Evolutionary conservation across 2,888 invertebrate species (phyloP).

Genomic region (Hipparchia sbordonii): DNA sequence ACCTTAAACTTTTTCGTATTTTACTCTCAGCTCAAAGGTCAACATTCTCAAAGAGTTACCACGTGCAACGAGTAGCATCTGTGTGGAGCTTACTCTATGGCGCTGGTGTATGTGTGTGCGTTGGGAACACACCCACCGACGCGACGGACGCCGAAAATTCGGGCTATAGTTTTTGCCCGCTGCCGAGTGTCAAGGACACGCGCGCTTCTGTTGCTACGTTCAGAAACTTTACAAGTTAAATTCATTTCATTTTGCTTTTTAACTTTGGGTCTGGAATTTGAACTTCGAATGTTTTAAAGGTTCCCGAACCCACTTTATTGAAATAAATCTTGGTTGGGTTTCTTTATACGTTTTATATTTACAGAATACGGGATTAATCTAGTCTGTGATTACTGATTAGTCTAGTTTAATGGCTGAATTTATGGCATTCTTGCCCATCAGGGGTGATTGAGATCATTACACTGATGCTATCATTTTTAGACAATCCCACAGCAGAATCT

Average conservation of each 20-base stretch:
- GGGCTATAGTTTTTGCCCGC: constrained; percentile 76
- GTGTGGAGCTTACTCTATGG: constrained; percentile 55
- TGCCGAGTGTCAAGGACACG: constrained; percentile 77
- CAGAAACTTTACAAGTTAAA: constrained; percentile 39
- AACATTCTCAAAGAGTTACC: constrained; percentile 21
- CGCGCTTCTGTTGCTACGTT: constrained; percentile 64
- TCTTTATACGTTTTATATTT: too few relatives aligned
- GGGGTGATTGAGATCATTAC: too few relatives aligned
- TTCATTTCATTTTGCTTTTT: constrained; percentile 18
- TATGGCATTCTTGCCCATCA: too few relatives aligned
- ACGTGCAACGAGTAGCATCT: constrained; percentile 24
- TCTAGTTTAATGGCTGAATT: too few relatives aligned
- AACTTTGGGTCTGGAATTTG: background rate
- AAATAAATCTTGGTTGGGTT: background rate
- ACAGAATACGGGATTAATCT: too few relatives aligned
- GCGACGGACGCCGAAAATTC: constrained; percentile 65
- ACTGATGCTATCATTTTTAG: too few relatives aligned
- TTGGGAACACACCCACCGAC: constrained; percentile 73
- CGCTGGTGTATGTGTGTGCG: constrained; percentile 50
- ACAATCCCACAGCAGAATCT: too few relatives aligned
- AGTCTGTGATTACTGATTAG: too few relatives aligned
- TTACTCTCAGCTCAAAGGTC: constrained; percentile 16
- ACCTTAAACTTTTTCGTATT: background rate
- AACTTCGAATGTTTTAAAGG: background rate
- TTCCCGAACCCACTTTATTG: background rate